Conservation (phyloP, 1,140 invertebrate genomes). For the Drosophila hydei region DNA sequence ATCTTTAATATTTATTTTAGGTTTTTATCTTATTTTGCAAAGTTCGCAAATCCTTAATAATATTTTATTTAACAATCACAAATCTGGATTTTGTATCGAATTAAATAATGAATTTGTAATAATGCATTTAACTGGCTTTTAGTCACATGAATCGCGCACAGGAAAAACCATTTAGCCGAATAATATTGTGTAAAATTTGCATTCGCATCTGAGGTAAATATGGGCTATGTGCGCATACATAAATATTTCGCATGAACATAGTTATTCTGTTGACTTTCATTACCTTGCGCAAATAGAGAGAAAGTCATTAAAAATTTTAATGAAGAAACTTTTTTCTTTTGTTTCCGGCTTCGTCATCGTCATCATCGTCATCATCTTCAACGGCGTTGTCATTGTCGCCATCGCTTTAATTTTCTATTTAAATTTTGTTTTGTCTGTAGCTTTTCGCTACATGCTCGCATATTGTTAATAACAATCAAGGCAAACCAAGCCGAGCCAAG, state of each 20-base stretch:
- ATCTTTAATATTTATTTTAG: too few species aligned
- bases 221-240: constrained; percentile 35
- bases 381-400: constrained; percentile 38
- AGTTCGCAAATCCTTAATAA: too few species aligned
- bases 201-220: constrained; percentile 57
- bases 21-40: too few species aligned
- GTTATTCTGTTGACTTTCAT: constrained; percentile 77
- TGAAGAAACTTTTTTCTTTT: constrained; percentile 80
- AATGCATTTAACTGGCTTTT: too few species aligned
- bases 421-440: constrained; percentile 73
- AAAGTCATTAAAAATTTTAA: constrained; percentile 81
- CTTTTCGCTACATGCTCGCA: constrained; percentile 49
- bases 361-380: constrained; percentile 36
- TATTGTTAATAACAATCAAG: constrained; percentile 74
- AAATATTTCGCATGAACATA: constrained; percentile 54
- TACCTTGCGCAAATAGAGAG: constrained; percentile 76
- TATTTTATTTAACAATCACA: too few species aligned
- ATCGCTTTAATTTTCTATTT: constrained; percentile 72
- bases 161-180: constrained; percentile 23
- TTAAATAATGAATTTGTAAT: too few species aligned
- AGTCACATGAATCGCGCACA: neutral
- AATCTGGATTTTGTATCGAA: too few species aligned
- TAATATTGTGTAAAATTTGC: constrained; percentile 35
- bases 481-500: constrained; percentile 16
- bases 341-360: constrained; percentile 53